Percentiles rank a stretch among this genome's conserved stretches.
Conservation (phyloP, 1,140 invertebrate genomes). For the Hirudo medicinalis region DNA sequence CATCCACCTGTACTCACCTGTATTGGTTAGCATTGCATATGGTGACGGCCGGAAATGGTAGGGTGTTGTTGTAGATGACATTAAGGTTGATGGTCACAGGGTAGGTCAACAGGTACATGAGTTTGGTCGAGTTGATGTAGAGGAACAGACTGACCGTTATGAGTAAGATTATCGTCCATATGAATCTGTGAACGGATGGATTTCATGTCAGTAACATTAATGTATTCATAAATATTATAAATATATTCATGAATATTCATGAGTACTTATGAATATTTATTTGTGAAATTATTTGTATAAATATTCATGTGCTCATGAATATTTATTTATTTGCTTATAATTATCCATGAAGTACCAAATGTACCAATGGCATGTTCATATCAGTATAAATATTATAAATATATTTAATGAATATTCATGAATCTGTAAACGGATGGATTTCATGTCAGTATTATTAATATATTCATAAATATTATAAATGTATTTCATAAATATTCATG, state of each 20-base stretch:
- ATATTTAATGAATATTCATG: no score
- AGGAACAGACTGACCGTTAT: background rate
- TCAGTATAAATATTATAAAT: no score
- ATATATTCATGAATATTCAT: no score
- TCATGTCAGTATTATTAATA: background rate
- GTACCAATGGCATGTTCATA: no score
- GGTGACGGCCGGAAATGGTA: slow-evolving; percentile 31
- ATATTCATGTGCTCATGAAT: no score
- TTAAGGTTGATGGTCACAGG: slow-evolving; percentile 24
- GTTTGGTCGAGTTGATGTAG: slow-evolving; percentile 5
- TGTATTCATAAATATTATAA: background rate
- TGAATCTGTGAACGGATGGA: background rate
- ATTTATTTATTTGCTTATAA: no score
- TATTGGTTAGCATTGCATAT: slow-evolving; percentile 33
- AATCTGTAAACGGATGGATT: background rate
- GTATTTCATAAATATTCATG: no score
- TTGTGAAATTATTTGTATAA: no score
- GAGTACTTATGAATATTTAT: no score
- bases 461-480: background rate
- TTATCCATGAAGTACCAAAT: no score
- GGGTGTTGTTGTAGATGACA: slow-evolving; percentile 30
- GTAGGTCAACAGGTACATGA: background rate
- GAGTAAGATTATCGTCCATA: slow-evolving; percentile 3
- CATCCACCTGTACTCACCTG: slow-evolving; percentile 23
- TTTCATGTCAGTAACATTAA: background rate